phyloP scores from a whole-genome alignment of 2,113 vertebrate species.

The Colistium nudipinnis region DNA sequence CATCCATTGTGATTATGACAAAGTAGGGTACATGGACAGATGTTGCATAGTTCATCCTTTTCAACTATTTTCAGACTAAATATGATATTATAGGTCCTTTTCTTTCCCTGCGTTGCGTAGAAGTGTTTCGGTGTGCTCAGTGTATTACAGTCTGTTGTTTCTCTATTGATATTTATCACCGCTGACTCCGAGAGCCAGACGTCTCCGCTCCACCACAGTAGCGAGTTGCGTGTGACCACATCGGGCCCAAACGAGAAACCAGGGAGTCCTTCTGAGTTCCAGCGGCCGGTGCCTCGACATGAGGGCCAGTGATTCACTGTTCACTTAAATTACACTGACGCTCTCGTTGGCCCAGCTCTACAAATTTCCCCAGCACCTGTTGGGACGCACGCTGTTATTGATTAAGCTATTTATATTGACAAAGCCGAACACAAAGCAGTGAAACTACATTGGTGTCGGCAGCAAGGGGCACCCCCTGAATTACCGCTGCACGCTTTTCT shows the following conservation, averaged over 20 bases:
- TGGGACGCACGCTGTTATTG: not conserved
- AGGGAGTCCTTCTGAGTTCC: constrained; percentile 22
- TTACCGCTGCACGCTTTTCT: not conserved
- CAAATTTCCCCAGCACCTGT: not conserved
- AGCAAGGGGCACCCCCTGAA: not conserved
- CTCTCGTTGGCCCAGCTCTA: not conserved
- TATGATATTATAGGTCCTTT: not conserved
- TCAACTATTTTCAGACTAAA: not conserved
- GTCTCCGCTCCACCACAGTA: no score
- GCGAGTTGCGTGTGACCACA: constrained; percentile 14
- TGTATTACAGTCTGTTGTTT: constrained; percentile 8
- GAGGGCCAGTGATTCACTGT: constrained; percentile 9
- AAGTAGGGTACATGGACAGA: not conserved
- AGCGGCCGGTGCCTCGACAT: not conserved
- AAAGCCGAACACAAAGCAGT: not conserved
- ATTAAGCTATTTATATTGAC: constrained; percentile 11
- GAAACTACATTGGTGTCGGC: not conserved
- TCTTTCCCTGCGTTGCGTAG: no score
- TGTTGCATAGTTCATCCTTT: not conserved
- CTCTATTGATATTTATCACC: not conserved
- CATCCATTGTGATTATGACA: no score
- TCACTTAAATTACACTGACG: not conserved
- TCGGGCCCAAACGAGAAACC: constrained; percentile 34
- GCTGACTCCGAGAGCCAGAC: constrained; percentile 30
- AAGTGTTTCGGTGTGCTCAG: not conserved